Conservation (phyloP, 2,797 vertebrate species). For the Paguma larvata region DNA sequence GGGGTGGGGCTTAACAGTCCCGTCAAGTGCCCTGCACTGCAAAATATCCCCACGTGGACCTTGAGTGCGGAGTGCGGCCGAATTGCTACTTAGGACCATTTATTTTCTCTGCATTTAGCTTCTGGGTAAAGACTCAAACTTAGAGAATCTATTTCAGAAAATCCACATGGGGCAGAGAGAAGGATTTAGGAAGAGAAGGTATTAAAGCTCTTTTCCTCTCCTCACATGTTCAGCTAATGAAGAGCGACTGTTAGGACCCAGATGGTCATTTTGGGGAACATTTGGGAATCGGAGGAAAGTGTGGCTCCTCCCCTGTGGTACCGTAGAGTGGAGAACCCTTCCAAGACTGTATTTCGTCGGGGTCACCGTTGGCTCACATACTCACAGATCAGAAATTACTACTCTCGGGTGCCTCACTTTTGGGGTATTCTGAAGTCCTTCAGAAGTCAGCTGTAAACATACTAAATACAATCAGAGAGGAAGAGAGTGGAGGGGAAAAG, state of each 20-base stretch:
- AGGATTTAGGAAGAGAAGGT: background rate
- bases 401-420: background rate
- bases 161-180: background rate
- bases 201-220: background rate
- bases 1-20: background rate
- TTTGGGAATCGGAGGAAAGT: background rate
- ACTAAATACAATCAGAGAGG: background rate
- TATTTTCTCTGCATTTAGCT: background rate
- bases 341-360: background rate
- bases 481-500: background rate
- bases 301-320: background rate
- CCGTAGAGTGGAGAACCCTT: too few relatives aligned
- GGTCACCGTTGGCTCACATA: background rate
- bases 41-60: background rate
- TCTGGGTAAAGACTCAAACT: background rate
- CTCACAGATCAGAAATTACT: background rate
- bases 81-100: background rate
- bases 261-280: background rate
- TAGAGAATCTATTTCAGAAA: slow-evolving; percentile 3
- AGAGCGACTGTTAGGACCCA: background rate
- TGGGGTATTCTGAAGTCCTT: slow-evolving; percentile 20
- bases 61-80: background rate
- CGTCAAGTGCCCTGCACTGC: background rate
- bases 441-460: slow-evolving; percentile 52
- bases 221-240: background rate